Evolutionary conservation across 2,888 invertebrate species (phyloP), one percentile per base, ranked within the genome.

Genomic region (Habroteleia sp.): DNA sequence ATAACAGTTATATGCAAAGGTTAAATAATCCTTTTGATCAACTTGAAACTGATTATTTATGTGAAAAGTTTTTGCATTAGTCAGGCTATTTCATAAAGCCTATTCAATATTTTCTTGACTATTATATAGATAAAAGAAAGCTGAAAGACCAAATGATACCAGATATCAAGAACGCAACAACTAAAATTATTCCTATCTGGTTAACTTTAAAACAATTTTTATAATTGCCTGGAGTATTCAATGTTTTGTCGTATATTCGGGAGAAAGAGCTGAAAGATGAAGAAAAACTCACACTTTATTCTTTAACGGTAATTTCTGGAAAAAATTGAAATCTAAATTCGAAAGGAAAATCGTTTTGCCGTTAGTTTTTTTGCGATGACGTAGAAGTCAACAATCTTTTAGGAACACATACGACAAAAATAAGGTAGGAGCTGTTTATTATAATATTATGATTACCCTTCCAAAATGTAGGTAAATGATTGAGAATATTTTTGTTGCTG

Each of bases 361-460:
- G 3, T 5, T 78, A 68, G 7, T 20, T 77, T 16, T 78, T 74
- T 65, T 77, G 60, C 37, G 79, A 79, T 29, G 77, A 77, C 29
- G 50, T 72, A n/a, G 77, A 77, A 44, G 25, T 75, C 0, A 75
- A 76, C 13, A 79, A 78, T 72, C 77, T 77, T 1, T 20, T 77
- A 4, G 75, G 77, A 0, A 33, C 75, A 8, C 77, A 74, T 35
- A 48, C 4, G 58, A 60, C 1, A 27, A 77, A 0, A 66, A 78
- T 35, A 78, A 79, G 73, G 27, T 52, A 16, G 76, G 76, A 20
- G 56, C 69, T 5, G 35, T 74, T 11, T 79, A 78, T 63, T 58
- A 31, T 33, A n/a, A n/a, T 33, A 65, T 77, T 35, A 31, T 50
- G 7, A 42, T 29, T 2, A 41, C 77, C 11, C 77, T 77, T n/a